phyloP scores from a whole-genome alignment of 2,888 invertebrate species.

The Cerastoderma edule region DNA sequence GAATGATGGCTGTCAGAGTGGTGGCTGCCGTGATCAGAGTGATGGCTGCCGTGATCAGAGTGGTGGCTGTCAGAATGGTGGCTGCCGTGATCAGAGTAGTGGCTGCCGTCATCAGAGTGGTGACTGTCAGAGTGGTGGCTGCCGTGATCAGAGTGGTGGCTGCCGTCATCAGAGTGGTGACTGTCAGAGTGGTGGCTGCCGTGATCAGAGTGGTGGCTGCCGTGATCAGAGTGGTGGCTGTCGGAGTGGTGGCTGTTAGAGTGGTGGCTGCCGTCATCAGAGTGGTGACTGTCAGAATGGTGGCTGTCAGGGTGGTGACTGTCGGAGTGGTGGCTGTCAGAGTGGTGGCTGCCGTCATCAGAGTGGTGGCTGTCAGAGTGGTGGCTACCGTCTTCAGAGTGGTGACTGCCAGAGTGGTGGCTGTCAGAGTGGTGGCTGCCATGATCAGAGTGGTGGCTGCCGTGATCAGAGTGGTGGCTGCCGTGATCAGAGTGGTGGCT shows the following conservation, averaged over 20 bases:
- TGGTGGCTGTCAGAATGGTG: too few species aligned
- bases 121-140: not conserved
- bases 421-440: not conserved
- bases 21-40: too few species aligned
- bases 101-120: not conserved
- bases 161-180: not conserved
- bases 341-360: not conserved
- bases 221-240: not conserved
- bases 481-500: slow-evolving; percentile 6
- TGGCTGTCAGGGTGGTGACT: too few species aligned
- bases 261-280: too few species aligned
- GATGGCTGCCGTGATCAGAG: too few species aligned
- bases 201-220: slow-evolving; percentile 7
- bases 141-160: not conserved
- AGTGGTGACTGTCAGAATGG: too few species aligned
- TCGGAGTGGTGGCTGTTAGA: too few species aligned
- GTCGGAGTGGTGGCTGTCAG: not conserved
- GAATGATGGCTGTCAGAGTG: too few species aligned
- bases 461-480: not conserved
- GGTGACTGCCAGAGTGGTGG: too few species aligned
- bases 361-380: not conserved
- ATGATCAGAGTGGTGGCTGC: not conserved
- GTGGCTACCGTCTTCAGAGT: too few species aligned
- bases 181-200: not conserved
- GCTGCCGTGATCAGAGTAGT: not conserved